Conservation (phyloP, 1,140 invertebrate genomes). For the Trypoxylus dichotomus region DNA sequence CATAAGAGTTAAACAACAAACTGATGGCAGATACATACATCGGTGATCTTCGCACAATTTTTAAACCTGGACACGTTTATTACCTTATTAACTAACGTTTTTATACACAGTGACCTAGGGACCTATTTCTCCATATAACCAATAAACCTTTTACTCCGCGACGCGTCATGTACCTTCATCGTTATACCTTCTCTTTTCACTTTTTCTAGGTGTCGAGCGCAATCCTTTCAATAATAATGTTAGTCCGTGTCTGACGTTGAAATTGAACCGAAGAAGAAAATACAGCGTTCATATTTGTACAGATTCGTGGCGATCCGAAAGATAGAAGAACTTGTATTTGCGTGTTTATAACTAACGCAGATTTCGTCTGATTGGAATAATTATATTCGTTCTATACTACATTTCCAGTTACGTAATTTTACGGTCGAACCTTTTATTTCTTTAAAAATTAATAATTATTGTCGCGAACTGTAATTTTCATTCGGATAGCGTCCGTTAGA, state of each 20-base stretch:
- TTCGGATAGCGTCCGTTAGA: not conserved
- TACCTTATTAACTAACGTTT: slow-evolving; percentile 3
- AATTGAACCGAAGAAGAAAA: not conserved
- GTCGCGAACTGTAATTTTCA: not conserved
- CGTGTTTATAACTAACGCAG: not conserved
- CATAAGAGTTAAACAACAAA: not conserved
- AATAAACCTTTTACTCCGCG: not conserved
- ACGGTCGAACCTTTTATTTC: not conserved
- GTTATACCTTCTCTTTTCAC: slow-evolving; percentile 21
- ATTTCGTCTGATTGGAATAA: not conserved
- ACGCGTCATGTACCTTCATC: slow-evolving; percentile 4
- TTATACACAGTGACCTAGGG: slow-evolving; percentile 15
- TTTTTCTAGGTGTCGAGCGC: not conserved
- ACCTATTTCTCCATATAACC: slow-evolving; percentile 15
- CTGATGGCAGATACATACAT: not conserved
- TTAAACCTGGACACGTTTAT: not conserved
- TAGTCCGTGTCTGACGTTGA: not conserved
- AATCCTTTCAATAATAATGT: not conserved
- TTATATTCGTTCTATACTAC: not conserved
- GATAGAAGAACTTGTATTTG: not conserved
- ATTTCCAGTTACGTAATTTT: not conserved
- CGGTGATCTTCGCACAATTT: not conserved
- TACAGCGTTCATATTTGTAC: not conserved
- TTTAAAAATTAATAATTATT: not conserved
- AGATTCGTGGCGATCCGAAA: too few relatives aligned